A percentile compares a stretch with the other conserved stretches of the same genome.
Evolutionary conservation across 2,797 vertebrate species (phyloP).

Genomic region (Basileuterus tristriatus): DNA sequence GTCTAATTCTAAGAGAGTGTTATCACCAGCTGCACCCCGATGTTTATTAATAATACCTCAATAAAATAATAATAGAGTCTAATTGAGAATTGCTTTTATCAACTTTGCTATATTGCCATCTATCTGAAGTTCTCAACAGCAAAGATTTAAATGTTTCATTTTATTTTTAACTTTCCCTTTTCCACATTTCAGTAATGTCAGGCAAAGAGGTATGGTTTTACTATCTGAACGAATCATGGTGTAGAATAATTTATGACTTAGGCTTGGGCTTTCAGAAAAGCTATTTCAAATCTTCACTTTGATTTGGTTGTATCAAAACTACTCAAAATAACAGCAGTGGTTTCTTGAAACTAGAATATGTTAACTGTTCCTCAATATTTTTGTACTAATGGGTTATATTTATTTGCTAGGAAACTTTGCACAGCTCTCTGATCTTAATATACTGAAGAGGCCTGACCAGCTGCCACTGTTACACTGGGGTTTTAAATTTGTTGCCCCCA

Average conservation of each 20-base stretch:
- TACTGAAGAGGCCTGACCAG: not conserved
- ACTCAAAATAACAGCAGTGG: conserved; percentile 76
- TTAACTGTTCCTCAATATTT: conserved; percentile 62
- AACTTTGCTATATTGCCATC: conserved; percentile 72
- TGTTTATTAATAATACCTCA: conserved; percentile 69
- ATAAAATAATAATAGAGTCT: conserved; percentile 67
- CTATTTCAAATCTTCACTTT: conserved; percentile 80
- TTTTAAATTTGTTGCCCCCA: not conserved
- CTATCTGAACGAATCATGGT: conserved; percentile 77
- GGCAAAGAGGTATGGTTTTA: conserved; percentile 79
- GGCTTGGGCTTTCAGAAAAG: conserved; percentile 78
- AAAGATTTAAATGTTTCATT: conserved; percentile 79
- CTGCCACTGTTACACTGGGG: not conserved
- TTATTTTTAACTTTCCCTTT: conserved; percentile 80
- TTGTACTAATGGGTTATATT: conserved; percentile 10
- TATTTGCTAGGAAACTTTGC: conserved; percentile 65
- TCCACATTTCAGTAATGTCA: conserved; percentile 77
- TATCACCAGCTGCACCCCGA: conserved; percentile 48
- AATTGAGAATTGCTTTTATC: conserved; percentile 75
- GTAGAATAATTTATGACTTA: conserved; percentile 81
- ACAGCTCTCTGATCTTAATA: conserved; percentile 2
- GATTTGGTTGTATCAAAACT: conserved; percentile 80
- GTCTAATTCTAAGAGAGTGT: not conserved
- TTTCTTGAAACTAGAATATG: conserved; percentile 70
- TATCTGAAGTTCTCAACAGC: conserved; percentile 72